phyloP scores from a whole-genome alignment of 1,140 invertebrate species.

The Choristoneura fumiferana region DNA sequence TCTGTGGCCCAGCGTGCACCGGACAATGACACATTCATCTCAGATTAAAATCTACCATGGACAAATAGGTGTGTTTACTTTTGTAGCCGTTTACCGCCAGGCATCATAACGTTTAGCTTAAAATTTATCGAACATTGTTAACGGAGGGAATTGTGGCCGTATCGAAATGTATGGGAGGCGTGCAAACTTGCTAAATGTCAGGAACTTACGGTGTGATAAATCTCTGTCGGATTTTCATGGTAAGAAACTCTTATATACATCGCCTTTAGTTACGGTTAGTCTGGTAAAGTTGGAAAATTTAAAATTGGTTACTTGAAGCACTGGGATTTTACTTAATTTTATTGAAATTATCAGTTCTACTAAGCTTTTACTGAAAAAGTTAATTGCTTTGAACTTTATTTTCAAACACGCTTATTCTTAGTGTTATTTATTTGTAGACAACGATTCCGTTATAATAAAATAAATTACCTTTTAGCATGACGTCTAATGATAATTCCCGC shows the following conservation, averaged over 20 bases:
- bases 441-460: too few relatives aligned
- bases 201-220: conserved; percentile 14
- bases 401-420: too few relatives aligned
- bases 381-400: too few relatives aligned
- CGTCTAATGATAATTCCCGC: conserved; percentile 17
- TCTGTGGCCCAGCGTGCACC: conserved; percentile 25
- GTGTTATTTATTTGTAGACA: too few relatives aligned
- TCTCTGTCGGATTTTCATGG: conserved; percentile 13
- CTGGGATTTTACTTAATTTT: too few relatives aligned
- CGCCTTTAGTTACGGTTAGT: background rate
- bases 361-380: too few relatives aligned
- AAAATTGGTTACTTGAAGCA: too few relatives aligned
- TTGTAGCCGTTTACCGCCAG: background rate
- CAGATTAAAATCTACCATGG: conserved; percentile 57
- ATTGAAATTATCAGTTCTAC: too few relatives aligned
- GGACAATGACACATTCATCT: conserved; percentile 55
- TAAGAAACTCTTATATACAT: background rate
- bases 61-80: conserved; percentile 46
- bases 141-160: conserved; percentile 9
- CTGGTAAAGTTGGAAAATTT: too few relatives aligned
- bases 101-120: conserved; percentile 15
- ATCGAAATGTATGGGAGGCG: conserved; percentile 15
- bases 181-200: conserved; percentile 8
- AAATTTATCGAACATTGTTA: conserved; percentile 19
- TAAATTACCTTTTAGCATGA: background rate